Conservation (phyloP, 2,113 vertebrate genomes). For the Varanus salvator region DNA sequence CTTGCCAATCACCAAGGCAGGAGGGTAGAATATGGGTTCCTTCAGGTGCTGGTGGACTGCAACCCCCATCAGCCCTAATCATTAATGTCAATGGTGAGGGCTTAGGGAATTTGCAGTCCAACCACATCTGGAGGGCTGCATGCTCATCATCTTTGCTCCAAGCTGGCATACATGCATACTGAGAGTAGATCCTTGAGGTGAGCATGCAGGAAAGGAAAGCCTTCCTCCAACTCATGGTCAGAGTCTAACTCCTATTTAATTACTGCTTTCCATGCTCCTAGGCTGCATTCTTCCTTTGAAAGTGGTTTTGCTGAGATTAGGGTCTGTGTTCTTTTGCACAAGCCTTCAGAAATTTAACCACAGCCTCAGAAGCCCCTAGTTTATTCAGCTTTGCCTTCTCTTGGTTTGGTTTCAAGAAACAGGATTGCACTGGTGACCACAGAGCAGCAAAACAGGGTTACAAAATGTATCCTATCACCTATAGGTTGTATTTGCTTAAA, state of each 20-base stretch:
- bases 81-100: too few species aligned
- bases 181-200: neutral
- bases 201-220: neutral
- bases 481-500: too few species aligned
- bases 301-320: neutral
- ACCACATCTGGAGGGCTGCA: neutral
- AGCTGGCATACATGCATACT: neutral
- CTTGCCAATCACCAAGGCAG: neutral
- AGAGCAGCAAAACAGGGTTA: neutral
- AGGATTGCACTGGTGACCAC: neutral
- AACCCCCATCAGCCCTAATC: neutral
- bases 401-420: neutral
- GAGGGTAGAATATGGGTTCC: too few species aligned
- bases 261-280: neutral
- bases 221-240: too few species aligned
- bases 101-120: too few species aligned
- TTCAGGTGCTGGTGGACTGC: too few species aligned
- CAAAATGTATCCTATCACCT: neutral
- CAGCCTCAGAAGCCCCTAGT: neutral
- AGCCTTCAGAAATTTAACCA: neutral
- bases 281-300: neutral
- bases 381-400: neutral
- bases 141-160: neutral
- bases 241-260: neutral
- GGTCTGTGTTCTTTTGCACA: neutral